Conservation (phyloP, 1,140 invertebrate genomes). For the Drosophila sproati region DNA sequence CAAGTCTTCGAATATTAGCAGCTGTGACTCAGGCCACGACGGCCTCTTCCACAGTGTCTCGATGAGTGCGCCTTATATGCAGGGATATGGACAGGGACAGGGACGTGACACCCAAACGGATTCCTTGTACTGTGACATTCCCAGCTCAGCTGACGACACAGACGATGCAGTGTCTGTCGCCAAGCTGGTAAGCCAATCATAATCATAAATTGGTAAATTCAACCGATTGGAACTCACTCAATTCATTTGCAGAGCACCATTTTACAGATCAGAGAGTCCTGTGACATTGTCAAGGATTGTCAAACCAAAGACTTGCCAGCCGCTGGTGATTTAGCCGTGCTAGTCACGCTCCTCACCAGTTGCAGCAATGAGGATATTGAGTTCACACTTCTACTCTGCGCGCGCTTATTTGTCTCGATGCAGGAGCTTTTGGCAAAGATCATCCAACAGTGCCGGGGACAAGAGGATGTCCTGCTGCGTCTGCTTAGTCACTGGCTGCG, state of each 20-base stretch:
- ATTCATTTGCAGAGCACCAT: constrained; percentile 41
- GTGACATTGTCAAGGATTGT: constrained; percentile 37
- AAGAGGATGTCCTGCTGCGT: constrained; percentile 21
- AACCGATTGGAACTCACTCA: too few relatives aligned
- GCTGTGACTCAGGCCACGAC: constrained; percentile 78
- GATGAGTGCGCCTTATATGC: constrained; percentile 58
- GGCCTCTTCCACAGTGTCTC: constrained; percentile 76
- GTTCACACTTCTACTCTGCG: constrained; percentile 51
- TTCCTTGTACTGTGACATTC: constrained; percentile 73
- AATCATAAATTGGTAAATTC: not conserved
- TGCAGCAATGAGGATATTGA: constrained; percentile 38
- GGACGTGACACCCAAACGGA: constrained; percentile 54
- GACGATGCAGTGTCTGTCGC: constrained; percentile 57
- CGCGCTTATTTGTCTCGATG: constrained; percentile 45
- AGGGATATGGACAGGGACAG: constrained; percentile 19
- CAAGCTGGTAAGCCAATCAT: constrained; percentile 41
- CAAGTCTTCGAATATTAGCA: constrained; percentile 74
- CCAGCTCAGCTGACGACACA: constrained; percentile 65
- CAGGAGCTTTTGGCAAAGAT: constrained; percentile 46
- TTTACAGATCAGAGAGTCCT: constrained; percentile 53
- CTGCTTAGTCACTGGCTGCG: constrained; percentile 46
- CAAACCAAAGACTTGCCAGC: constrained; percentile 68
- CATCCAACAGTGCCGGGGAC: constrained; percentile 26
- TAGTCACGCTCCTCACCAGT: constrained; percentile 38
- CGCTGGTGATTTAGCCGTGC: constrained; percentile 43